Evolutionary conservation across 2,113 vertebrate genomes (phyloP), one percentile per base, ranked within the genome.

Genomic region (Argyrosomus japonicus): DNA sequence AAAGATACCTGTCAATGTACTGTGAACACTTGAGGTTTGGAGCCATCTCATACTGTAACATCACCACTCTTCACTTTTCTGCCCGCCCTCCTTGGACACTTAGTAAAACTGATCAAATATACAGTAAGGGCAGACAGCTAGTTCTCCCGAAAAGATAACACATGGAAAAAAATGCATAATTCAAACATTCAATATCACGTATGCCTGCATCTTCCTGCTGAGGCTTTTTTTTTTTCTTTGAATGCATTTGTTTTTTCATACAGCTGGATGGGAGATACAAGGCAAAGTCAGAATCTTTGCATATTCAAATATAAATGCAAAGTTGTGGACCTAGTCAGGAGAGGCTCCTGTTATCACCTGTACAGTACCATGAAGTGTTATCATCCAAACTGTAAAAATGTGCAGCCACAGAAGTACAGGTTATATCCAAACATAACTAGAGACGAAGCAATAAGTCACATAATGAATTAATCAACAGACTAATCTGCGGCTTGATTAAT

Each of bases 1-100:
- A 89, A 45, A 76, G 80, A 65, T 84, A 63, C 90, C 36, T 88
- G 86, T 87, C 89, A 85, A 32, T 75, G 64, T 25, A 10, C 53
- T 23, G 69, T 13, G 63, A 85, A 47, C 68, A 82, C 69, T 74
- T 18, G 14, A 73, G 83, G 67, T 83, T 82, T 69, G 57, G 58
- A 71, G 82, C 47, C n/a, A 68, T 75, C 60, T 82, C 71, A 25
- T 27, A 68, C 68, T 79, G 50, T 78, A 61, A 77, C 3, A 13
- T 43, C 23, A 62, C 51, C 43, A 15, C 43, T 70, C 47, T 47
- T 82, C 60, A 12, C 10, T 23, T n/a, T 23, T 27, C 75, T 53
- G 8, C 15, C 61, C 75, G 58, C 23, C 29, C 57, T 75, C 13
- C 19, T 45, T 53, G 61, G 27, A 63, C 23, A 43, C 17, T 54